Evolutionary conservation across 1,140 invertebrate species (phyloP).

Genomic region (Platorchestia sp.): DNA sequence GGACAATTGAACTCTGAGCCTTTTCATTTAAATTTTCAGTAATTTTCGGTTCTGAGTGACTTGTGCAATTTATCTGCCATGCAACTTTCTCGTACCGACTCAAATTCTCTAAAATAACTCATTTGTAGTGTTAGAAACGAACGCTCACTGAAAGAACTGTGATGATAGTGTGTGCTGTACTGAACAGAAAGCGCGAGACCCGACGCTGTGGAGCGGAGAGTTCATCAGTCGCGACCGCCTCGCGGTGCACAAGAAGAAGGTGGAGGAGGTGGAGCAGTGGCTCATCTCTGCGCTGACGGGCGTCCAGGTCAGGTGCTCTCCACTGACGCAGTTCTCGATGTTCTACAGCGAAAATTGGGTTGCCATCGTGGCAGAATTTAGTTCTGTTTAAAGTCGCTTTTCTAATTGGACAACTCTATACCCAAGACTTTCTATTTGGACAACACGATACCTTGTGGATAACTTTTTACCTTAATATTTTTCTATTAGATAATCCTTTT

Average conservation of each 20-base stretch:
- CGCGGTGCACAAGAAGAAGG: slow-evolving; percentile 65
- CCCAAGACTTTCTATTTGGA: no score
- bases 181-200: background rate
- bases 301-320: slow-evolving; percentile 57
- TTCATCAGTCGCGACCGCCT: slow-evolving; percentile 54
- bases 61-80: background rate
- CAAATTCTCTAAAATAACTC: background rate
- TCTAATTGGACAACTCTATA: background rate
- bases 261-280: slow-evolving; percentile 64
- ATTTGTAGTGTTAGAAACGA: background rate
- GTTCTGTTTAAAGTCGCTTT: background rate
- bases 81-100: background rate
- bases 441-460: no score
- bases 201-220: slow-evolving; percentile 14
- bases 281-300: slow-evolving; percentile 60
- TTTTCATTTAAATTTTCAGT: no score
- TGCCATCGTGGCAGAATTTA: background rate
- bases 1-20: no score
- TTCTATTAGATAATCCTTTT: no score
- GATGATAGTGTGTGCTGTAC: background rate
- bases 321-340: background rate
- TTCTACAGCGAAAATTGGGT: background rate
- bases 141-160: background rate
- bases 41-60: no score
- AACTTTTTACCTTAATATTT: no score